Base-by-base conservation (phyloP, 1,140 invertebrate species). In the Polypedilum vanderplanki region DNA sequence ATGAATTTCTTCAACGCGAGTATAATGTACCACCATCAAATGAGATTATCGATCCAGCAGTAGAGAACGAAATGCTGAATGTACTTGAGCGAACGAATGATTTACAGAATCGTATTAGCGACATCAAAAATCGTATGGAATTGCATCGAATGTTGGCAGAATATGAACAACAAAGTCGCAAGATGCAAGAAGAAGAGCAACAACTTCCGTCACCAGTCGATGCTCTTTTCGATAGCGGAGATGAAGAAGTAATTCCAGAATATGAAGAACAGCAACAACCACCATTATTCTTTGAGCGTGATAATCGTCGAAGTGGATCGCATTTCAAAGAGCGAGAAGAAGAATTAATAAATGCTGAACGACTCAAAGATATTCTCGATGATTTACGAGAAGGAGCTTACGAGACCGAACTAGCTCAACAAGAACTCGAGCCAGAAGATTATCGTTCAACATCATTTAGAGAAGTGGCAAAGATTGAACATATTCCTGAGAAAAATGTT, bases 1-100 rank as follows among this genome's bases (percentile, higher is more conserved):
- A 80, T 65, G 76, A 75, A 1, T 76, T 77, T 10, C 79, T 80
- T 33, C 65, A 70, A 70, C 17, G 65, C 17, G 65, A 70, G 22
- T 80, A 76, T 17, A 73, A 24, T 57, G 74, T 67, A 65, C 75
- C 22, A 67, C 33, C 41, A 22, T 57, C 41, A 79, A 81, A 10
- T 24, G 75, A 33, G 7, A 40, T 73, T 10, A 15, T 73, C 8
- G 20, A 73, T 73, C 24, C 40, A n/a, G 7, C 10, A 46, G 3
- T 57, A 2, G 40, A 41, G 18, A 8, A 22, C 7, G 74, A 75
- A 7, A 12, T 15, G 46, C 7, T 46, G 10, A n/a, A 64, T 22
- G 20, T 24, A 33, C 9, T 74, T 7, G 67, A 74, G 74, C 20
- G 46, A 17, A 20, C 10, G 3, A 33, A 74, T 22, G 75, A 76